These are phyloP conservation scores for Balearica regulorum DNA, from an alignment of 2,797 vertebrate genomes.

Conservation along the genomic window DNA sequence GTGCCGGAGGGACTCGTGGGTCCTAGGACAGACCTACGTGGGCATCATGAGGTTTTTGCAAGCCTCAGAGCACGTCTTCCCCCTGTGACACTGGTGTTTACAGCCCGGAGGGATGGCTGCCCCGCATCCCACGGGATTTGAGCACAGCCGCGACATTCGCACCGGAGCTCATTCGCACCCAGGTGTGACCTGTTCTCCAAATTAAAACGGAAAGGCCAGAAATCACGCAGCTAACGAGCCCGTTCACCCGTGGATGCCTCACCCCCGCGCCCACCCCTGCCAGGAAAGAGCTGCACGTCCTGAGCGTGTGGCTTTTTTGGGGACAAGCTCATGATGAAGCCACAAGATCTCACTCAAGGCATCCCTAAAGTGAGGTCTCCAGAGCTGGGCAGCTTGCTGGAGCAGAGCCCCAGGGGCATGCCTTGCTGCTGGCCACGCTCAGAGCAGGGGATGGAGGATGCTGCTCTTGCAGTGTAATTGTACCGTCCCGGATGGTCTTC, in stretches of 20 bases:
- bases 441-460: background rate
- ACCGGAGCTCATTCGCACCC: background rate
- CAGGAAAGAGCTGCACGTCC: background rate
- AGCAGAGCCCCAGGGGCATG: background rate
- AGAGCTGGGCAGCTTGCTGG: background rate
- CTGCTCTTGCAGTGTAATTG: background rate
- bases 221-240: background rate
- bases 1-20: fast-evolving
- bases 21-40: background rate
- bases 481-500: background rate
- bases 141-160: background rate
- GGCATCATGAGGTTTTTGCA: background rate
- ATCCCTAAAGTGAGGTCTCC: background rate
- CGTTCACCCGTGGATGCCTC: background rate
- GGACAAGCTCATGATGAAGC: background rate
- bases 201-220: background rate
- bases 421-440: background rate
- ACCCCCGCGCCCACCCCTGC: fast-evolving
- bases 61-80: background rate
- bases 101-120: fast-evolving
- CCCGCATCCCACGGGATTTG: background rate
- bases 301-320: fast-evolving
- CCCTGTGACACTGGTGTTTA: background rate
- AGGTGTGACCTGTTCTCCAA: background rate
- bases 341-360: no score